These are phyloP conservation scores for Ochotona curzoniae DNA, from an alignment of 2,113 vertebrate species.

Conservation along the genomic window DNA sequence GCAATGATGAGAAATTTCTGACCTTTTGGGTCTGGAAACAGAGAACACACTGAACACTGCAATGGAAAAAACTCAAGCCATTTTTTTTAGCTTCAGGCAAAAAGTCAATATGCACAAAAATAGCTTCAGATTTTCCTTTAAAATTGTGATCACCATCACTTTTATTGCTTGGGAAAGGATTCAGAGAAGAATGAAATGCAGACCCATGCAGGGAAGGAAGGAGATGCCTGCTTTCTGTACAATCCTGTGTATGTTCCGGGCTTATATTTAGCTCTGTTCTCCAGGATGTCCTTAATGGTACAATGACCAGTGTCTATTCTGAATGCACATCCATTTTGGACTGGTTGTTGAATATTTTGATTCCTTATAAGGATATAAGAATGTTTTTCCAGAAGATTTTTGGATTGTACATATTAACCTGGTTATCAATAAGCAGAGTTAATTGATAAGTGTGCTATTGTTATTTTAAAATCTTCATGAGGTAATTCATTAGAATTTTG, in stretches of 20 bases:
- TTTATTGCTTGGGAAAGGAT: conserved; percentile 39
- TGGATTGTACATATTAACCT: background rate
- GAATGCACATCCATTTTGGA: background rate
- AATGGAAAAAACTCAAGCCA: background rate
- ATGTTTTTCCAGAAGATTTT: background rate
- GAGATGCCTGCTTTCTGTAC: background rate
- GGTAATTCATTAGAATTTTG: background rate
- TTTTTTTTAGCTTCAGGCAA: background rate
- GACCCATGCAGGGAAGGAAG: background rate
- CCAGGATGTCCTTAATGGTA: background rate
- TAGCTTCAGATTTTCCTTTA: conserved; percentile 21
- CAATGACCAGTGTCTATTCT: background rate
- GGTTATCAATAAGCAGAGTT: background rate
- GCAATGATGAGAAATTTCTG: background rate
- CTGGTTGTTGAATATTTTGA: conserved; percentile 12
- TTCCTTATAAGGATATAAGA: background rate
- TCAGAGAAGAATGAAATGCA: background rate
- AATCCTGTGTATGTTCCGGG: background rate
- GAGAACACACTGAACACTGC: background rate
- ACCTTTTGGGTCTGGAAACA: background rate
- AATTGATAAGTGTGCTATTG: background rate
- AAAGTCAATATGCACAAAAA: background rate
- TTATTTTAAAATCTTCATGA: conserved; percentile 12
- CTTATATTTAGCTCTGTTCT: background rate
- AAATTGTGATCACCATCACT: conserved; percentile 45